These are phyloP conservation scores for Orthonevra nobilis DNA, from an alignment of 2,888 invertebrate species.

Conservation along the genomic window DNA sequence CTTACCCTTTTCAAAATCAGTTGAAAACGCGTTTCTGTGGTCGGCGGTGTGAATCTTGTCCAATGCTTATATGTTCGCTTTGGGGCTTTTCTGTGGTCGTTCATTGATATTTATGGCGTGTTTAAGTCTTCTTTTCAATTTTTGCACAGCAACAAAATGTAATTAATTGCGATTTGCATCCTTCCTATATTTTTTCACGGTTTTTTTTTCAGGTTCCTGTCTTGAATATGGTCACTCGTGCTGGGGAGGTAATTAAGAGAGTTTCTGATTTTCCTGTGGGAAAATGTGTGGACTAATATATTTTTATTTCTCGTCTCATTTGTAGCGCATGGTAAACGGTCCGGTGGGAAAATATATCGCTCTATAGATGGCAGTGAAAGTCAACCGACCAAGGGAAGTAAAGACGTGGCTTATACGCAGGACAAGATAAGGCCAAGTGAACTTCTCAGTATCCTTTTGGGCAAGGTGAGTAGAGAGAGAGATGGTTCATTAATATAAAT, in stretches of 20 bases:
- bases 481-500: too few species aligned
- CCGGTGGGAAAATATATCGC: slow-evolving; percentile 63
- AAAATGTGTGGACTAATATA: slow-evolving; percentile 35
- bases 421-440: slow-evolving; percentile 55
- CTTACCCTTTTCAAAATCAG: slow-evolving; percentile 1
- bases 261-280: slow-evolving; percentile 12
- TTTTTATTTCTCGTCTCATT: slow-evolving; percentile 52
- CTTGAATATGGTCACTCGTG: slow-evolving; percentile 79
- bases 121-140: slow-evolving; percentile 4
- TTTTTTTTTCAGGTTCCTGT: slow-evolving; percentile 75
- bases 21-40: too few species aligned
- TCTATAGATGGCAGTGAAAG: slow-evolving; percentile 62
- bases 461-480: slow-evolving; percentile 64
- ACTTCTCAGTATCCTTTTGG: slow-evolving; percentile 51
- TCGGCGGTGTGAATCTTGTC: too few species aligned
- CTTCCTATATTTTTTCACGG: slow-evolving; percentile 4
- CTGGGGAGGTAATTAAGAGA: slow-evolving; percentile 77
- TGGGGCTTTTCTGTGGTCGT: slow-evolving; percentile 9
- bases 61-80: too few species aligned
- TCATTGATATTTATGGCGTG: slow-evolving; percentile 54
- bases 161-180: slow-evolving; percentile 68
- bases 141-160: slow-evolving; percentile 17
- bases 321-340: slow-evolving; percentile 64
- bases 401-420: slow-evolving; percentile 37
- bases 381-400: slow-evolving; percentile 46